phyloP scores from a whole-genome alignment of 2,888 invertebrate genomes.

The Alloscopus bannaensis region DNA sequence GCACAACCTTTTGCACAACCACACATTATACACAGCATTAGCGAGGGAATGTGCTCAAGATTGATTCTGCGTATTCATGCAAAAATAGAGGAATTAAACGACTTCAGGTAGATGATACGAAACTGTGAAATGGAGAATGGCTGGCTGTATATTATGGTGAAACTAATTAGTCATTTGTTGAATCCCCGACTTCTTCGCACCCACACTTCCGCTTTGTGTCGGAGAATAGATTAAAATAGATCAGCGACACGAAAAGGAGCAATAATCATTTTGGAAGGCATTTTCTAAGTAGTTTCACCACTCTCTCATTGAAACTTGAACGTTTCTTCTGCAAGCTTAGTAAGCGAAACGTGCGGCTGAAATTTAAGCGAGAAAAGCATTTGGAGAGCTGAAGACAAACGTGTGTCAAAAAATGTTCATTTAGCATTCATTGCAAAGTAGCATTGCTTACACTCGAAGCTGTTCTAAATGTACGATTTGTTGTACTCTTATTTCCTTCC shows the following conservation, averaged over 20 bases:
- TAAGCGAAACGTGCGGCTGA: constrained; percentile 7
- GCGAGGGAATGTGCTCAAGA: no score
- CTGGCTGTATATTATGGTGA: no score
- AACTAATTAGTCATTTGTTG: no score
- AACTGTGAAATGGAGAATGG: no score
- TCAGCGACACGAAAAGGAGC: neutral
- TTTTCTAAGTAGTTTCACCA: constrained; percentile 3
- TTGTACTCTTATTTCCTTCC: neutral
- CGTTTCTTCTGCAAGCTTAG: neutral
- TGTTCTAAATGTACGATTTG: no score
- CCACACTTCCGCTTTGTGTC: neutral
- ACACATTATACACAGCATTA: no score
- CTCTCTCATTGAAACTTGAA: neutral
- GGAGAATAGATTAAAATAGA: constrained; percentile 16
- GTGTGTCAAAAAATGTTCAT: constrained; percentile 56
- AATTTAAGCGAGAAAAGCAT: constrained; percentile 23
- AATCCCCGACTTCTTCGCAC: no score
- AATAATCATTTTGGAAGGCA: constrained; percentile 2
- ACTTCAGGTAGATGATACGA: no score
- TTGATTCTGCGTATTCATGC: no score
- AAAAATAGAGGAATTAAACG: no score
- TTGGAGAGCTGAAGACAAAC: constrained; percentile 49
- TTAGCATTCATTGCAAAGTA: constrained; percentile 18
- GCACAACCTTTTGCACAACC: neutral
- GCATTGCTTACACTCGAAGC: no score